phyloP scores from a whole-genome alignment of 2,797 vertebrate species.

The Melanotaenia pygmaea region DNA sequence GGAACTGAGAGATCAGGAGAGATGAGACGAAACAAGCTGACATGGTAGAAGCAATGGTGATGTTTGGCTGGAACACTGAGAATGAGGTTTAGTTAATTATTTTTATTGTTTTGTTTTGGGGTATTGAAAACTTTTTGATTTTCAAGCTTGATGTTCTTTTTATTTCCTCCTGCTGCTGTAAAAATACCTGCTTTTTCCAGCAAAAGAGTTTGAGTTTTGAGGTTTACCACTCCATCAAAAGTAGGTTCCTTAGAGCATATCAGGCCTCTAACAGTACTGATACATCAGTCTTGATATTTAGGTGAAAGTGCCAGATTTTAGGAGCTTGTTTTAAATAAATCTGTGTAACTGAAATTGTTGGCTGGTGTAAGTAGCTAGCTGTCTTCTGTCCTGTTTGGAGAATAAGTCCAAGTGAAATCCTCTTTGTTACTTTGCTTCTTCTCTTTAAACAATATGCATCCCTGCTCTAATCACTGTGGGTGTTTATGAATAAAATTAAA shows the following conservation, averaged over 20 bases:
- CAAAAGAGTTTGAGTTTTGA: slow-evolving; percentile 45
- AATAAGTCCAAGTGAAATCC: slow-evolving; percentile 23
- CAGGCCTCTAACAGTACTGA: slow-evolving; percentile 42
- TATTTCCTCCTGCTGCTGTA: slow-evolving; percentile 63
- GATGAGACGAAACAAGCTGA: slow-evolving; percentile 22
- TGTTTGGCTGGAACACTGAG: slow-evolving; percentile 47
- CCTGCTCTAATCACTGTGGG: slow-evolving; percentile 24
- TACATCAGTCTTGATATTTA: slow-evolving; percentile 58
- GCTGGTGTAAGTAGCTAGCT: slow-evolving; percentile 50
- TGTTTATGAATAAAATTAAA: slow-evolving; percentile 36
- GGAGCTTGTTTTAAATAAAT: slow-evolving; percentile 44
- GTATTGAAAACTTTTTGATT: slow-evolving; percentile 38
- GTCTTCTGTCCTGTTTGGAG: slow-evolving; percentile 37
- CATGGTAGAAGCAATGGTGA: slow-evolving; percentile 19
- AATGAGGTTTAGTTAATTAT: slow-evolving; percentile 39
- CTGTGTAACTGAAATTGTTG: slow-evolving; percentile 50
- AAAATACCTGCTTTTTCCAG: slow-evolving; percentile 54
- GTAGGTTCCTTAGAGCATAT: slow-evolving; percentile 48
- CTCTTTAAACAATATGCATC: slow-evolving; percentile 38
- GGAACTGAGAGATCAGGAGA: slow-evolving; percentile 42
- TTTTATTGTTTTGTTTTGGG: slow-evolving; percentile 39
- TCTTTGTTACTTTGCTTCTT: slow-evolving; percentile 2
- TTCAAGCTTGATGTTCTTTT: slow-evolving; percentile 44
- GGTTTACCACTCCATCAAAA: slow-evolving; percentile 27
- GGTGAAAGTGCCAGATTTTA: slow-evolving; percentile 60